These are phyloP conservation scores for Turritopsis dohrnii DNA, from an alignment of 30 jellyfish, hydroid and myxozoan genomes.

Conservation along the genomic window DNA sequence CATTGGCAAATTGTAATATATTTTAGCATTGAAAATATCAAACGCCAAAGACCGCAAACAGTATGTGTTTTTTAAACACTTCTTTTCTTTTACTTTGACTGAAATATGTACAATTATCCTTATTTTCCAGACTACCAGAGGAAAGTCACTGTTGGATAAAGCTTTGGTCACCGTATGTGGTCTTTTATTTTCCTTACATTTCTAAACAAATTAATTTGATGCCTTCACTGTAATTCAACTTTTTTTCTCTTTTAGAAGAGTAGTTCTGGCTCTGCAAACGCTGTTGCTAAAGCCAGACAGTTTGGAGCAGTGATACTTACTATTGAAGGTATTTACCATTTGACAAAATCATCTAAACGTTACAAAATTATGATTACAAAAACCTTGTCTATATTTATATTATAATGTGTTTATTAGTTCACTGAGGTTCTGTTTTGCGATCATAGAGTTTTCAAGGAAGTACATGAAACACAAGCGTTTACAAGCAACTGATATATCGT, in stretches of 20 bases:
- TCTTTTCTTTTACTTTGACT: too few species aligned
- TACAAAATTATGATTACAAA: too few species aligned
- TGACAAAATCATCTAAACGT: too few species aligned
- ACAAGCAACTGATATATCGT: background rate
- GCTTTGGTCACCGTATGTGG: background rate
- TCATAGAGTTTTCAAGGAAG: background rate
- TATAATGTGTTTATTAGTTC: background rate
- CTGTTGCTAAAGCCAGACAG: constrained; percentile 1
- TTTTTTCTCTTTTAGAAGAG: background rate
- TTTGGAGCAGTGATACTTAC: constrained; percentile 9
- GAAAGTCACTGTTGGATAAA: constrained; percentile 3
- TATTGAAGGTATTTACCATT: constrained; percentile 5
- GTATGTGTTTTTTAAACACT: background rate
- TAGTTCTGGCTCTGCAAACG: constrained; percentile 3
- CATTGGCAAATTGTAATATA: too few species aligned
- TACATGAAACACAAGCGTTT: background rate
- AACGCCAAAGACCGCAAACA: background rate
- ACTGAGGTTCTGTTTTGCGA: background rate
- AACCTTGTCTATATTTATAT: too few species aligned
- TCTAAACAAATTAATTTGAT: too few species aligned
- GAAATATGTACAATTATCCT: too few species aligned
- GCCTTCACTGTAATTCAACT: too few species aligned
- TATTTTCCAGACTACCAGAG: constrained; percentile 4
- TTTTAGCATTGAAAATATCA: constrained; percentile 6
- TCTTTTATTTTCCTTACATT: background rate